Conservation (phyloP, 2,888 invertebrate genomes). For the Hedychridium roseum region DNA sequence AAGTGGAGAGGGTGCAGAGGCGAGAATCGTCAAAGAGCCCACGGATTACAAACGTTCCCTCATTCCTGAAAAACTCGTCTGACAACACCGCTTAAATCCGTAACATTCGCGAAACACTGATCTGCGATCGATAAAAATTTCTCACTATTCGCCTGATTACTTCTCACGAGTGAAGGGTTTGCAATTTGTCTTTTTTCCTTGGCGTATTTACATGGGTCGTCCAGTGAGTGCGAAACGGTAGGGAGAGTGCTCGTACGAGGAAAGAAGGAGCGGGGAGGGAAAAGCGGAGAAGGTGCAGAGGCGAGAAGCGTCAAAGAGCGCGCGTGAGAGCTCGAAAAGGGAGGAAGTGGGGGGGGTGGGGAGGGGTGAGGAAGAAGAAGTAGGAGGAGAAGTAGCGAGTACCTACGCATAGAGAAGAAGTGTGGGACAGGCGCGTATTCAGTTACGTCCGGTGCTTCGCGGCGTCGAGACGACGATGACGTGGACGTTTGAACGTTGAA, state of each 20-base stretch:
- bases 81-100: background rate
- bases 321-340: slow-evolving; percentile 2
- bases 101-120: background rate
- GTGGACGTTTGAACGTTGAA: too few species aligned
- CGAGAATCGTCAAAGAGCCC: too few species aligned
- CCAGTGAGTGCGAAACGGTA: too few species aligned
- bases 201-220: too few species aligned
- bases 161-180: too few species aligned
- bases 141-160: background rate
- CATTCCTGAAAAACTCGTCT: too few species aligned
- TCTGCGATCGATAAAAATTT: background rate
- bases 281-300: background rate
- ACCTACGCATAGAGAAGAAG: slow-evolving; percentile 36
- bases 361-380: background rate
- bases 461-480: slow-evolving; percentile 55
- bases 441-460: slow-evolving; percentile 59
- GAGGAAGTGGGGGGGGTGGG: background rate
- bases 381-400: slow-evolving; percentile 13
- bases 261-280: slow-evolving; percentile 2
- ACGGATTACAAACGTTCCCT: too few species aligned
- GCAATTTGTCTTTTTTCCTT: too few species aligned
- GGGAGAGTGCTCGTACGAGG: background rate
- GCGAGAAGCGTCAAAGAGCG: slow-evolving; percentile 8
- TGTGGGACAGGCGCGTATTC: slow-evolving; percentile 48
- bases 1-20: too few species aligned